Evolutionary conservation across 1,140 invertebrate genomes (phyloP), one percentile per base, ranked within the genome.

Genomic region (Laupala kohalensis): DNA sequence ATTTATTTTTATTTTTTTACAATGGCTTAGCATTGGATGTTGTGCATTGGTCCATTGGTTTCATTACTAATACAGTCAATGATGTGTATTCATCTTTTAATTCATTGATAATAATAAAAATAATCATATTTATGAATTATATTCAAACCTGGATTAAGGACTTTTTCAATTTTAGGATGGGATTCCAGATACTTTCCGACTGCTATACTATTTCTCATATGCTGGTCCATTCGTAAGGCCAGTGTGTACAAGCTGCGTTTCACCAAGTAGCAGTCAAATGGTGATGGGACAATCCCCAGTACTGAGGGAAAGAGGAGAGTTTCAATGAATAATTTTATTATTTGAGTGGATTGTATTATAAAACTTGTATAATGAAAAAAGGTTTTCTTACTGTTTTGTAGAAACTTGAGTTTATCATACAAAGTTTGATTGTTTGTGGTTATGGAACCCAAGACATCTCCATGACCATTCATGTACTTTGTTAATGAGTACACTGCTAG

Each of bases 381-480:
- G 4, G 19, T 25, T n/a, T 30, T 78, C 79, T 81, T 84, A 95
- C 94, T 86, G 79, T 97, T 96, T 86, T 99, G 96, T 69, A 96
- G 81, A 81, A 92, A 98, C 74, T 88, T 85, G 13, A 99, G 79
- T 78, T 85, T 86, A 25, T 90, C 78, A 75, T 88, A 86, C 0
- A 97, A 76, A 65, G 88, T 87, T 69, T 92, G 86, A 77, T 88
- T 84, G 74, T 89, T 95, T 4, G 89, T 86, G 26, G 92, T 85
- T 6, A 91, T 85, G 9, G 92, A 90, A 5, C 97, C 97, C 97
- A 99, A 99, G 1, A 98, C 92, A 84, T 99, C 97, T 2, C 93
- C 92, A 81, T 99, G 97, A 0, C 97, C 97, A 81, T 99, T 99
- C 88, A 99, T 96, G 78, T 98, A 99, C 81, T 99, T 99, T 0